Evolutionary conservation across 2,113 vertebrate species (phyloP).

Genomic region (Daboia siamensis): DNA sequence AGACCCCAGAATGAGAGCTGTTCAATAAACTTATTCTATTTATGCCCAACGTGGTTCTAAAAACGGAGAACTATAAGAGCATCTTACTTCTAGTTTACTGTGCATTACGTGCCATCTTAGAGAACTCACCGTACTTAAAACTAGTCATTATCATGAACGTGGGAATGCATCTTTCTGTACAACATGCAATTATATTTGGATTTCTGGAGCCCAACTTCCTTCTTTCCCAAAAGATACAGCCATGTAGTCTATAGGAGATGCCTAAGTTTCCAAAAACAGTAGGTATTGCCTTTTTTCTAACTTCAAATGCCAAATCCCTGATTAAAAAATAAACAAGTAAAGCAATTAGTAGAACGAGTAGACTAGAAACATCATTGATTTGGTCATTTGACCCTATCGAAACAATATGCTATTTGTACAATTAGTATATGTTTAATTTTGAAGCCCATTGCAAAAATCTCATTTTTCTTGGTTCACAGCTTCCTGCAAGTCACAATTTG

Average conservation of each 20-base stretch:
- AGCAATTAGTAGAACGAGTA: background rate
- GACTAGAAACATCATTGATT: background rate
- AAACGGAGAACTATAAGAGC: background rate
- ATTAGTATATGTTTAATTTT: background rate
- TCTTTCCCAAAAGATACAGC: background rate
- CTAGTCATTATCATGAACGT: background rate
- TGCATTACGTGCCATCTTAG: background rate
- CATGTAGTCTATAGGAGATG: background rate
- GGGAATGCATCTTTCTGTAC: background rate
- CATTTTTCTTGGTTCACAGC: background rate
- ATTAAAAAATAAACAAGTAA: background rate
- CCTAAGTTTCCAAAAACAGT: background rate
- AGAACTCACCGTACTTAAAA: background rate
- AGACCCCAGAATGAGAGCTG: background rate
- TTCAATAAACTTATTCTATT: background rate
- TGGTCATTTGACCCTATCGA: background rate
- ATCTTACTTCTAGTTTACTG: background rate
- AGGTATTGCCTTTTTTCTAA: background rate
- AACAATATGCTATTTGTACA: background rate
- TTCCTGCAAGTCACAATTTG: background rate
- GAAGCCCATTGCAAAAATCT: background rate
- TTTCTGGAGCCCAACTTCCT: background rate
- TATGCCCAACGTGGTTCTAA: background rate
- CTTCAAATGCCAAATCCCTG: background rate
- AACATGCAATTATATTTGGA: background rate